Base-by-base conservation (phyloP, 2,113 vertebrate species). In the Callipepla squamata region DNA sequence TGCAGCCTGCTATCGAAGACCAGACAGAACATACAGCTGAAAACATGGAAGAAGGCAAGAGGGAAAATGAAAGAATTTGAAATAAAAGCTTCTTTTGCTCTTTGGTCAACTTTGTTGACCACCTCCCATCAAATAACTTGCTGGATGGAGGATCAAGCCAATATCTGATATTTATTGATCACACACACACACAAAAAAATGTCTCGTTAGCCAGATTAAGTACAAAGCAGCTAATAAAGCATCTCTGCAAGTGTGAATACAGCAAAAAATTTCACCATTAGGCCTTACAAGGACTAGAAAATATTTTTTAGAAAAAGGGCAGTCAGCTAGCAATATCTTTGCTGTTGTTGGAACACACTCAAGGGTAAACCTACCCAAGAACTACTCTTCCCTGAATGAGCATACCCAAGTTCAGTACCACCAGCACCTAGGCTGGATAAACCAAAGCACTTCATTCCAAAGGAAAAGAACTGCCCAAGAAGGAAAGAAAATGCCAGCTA, bases 21-120 rank as follows among this genome's bases (percentile, higher is more conserved):
- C 72, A 50, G n/a, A 79, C 66, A 55, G 51, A 78, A 55, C 1
- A 0, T 51, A 32, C 40, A 87, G 72, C n/a, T 77, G 55, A 45
- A 90, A 72, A 85, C 55, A 25, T 45, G 59, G 93, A 90, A 73
- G 82, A 53, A 85, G 77, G 53, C 53, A 61, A 93, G 79, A 50
- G 48, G 53, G 75, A 85, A 85, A 72, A 94, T 73, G 17, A 90
- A 94, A 90, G 83, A 53, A 42, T 74, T 26, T 50, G 10, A 92
- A 94, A 2, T 17, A 62, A 86, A 10, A 76, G 16, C 9, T 48
- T 36, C 0, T 1, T 50, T 82, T 62, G 45, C 68, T 80, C 30
- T 63, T 4, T 4, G 38, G 47, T 47, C 55, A 47, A 4, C 7
- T 1, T 34, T 34, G 38, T 75, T 58, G 67, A 65, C 18, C 22